Evolutionary conservation across 35 echinoderm and acorn worm species (phyloP), one percentile per base, ranked within the genome.

Genomic region (Ptychodera flava): DNA sequence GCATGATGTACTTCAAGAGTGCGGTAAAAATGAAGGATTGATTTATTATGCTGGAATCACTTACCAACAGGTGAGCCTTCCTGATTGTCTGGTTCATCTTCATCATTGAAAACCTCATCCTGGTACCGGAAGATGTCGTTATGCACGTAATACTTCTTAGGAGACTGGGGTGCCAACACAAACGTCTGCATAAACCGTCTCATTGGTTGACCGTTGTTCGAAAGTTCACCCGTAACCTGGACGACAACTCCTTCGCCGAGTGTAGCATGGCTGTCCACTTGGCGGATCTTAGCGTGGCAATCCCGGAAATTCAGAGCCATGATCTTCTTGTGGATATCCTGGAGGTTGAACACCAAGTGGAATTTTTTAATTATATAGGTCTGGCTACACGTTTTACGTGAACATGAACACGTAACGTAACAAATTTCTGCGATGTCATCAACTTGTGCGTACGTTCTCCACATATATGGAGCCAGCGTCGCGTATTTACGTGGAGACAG

Each of bases 121-220:
- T 98, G 95, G 90, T 98, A 98, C 78, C 95, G 95, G 83, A 98
- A 98, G 87, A 98, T 98, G 88, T 98, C 92, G 37, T 98, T 98
- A 12, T 92, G 35, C 33, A 97, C 95, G 77, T 92, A 94, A 84
- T 98, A 98, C 77, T 98, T 94, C 88, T 93, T 94, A 0, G 92
- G 87, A 28, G 92, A 89, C 84, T 94, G 95, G 30, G 95, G 95
- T 16, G 95, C 95, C 76, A 98, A 84, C 31, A 98, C 95, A 90
- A 98, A 98, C 37, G 95, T 98, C 92, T 98, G 95, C 87, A 93
- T 98, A 82, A 98, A 98, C 84, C 95, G 95, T 52, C 95, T 89
- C 95, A 98, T 98, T 0, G 95, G 95, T 88, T 98, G 90, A 16
- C 92, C 92, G 79, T 98, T 93, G 88, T 93, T 98, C 16, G 95